Conservation (phyloP, 1,140 invertebrate species). For the Cyrtorhinus lividipennis region DNA sequence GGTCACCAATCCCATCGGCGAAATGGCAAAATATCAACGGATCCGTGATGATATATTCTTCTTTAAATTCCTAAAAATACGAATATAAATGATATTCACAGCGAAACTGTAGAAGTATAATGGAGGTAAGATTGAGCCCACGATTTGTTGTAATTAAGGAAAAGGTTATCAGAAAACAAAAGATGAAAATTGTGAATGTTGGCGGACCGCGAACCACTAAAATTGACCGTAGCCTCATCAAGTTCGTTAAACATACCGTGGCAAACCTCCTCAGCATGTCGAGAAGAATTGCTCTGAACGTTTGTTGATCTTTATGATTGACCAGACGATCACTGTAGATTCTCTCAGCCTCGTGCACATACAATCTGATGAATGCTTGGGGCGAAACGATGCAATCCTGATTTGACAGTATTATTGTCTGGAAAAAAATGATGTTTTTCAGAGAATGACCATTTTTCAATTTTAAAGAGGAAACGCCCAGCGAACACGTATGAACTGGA, state of each 20-base stretch:
- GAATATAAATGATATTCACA: not conserved
- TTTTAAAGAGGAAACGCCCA: too few relatives aligned
- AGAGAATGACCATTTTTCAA: too few relatives aligned
- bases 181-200: not conserved
- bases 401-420: constrained; percentile 16
- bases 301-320: constrained; percentile 47
- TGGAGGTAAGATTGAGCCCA: too few relatives aligned
- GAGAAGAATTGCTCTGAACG: constrained; percentile 53
- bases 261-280: constrained; percentile 75
- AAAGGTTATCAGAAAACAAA: not conserved
- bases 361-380: constrained; percentile 59
- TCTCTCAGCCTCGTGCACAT: constrained; percentile 75
- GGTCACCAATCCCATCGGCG: constrained; percentile 75
- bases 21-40: constrained; percentile 83
- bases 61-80: constrained; percentile 43
- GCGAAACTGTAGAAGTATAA: too few relatives aligned
- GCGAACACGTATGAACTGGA: too few relatives aligned
- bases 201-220: too few relatives aligned
- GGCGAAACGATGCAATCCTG: constrained; percentile 51
- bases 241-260: constrained; percentile 51
- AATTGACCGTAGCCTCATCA: too few relatives aligned
- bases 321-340: constrained; percentile 86
- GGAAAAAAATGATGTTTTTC: too few relatives aligned
- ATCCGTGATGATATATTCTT: constrained; percentile 44
- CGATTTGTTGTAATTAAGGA: too few relatives aligned